A percentile compares a stretch with the other conserved stretches of the same genome.
phyloP scores from a whole-genome alignment of 2,113 vertebrate species.

The Polypterus senegalus region DNA sequence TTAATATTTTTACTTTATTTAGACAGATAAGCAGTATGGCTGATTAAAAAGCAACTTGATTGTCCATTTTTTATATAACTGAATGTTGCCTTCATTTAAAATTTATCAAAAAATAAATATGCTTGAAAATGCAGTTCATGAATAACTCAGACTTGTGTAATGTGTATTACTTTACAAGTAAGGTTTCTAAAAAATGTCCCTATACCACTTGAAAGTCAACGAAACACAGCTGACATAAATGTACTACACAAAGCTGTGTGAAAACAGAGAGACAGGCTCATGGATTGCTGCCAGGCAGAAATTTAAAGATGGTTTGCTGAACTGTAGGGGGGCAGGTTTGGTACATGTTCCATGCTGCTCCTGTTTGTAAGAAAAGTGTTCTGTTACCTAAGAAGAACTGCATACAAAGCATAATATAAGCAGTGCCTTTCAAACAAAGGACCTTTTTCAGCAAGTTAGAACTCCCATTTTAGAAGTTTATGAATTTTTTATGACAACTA shows the following conservation, averaged over 20 bases:
- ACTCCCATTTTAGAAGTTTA: conserved; percentile 8
- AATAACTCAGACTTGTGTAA: conserved; percentile 29
- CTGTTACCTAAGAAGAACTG: conserved; percentile 29
- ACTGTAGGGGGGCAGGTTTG: conserved; percentile 29
- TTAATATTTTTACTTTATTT: too few relatives aligned
- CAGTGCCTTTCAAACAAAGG: conserved; percentile 22
- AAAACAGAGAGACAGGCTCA: conserved; percentile 31
- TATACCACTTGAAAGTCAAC: conserved; percentile 45
- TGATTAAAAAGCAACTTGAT: too few relatives aligned
- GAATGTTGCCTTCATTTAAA: too few relatives aligned
- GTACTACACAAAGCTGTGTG: conserved; percentile 40
- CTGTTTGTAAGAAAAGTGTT: conserved; percentile 19
- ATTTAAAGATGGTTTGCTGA: conserved; percentile 37
- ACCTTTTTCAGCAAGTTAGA: conserved; percentile 13
- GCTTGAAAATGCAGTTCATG: background rate
- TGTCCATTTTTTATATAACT: too few relatives aligned
- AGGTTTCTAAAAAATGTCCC: conserved; percentile 42
- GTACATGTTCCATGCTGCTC: conserved; percentile 25
- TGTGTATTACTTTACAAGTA: conserved; percentile 42
- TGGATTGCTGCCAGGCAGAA: conserved; percentile 40
- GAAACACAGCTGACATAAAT: conserved; percentile 42
- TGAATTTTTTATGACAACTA: conserved; percentile 7
- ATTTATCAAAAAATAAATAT: too few relatives aligned
- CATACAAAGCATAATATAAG: conserved; percentile 27
- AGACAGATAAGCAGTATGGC: too few relatives aligned